Conservation (phyloP, 2,113 vertebrate genomes). For the Syrrhaptes paradoxus region DNA sequence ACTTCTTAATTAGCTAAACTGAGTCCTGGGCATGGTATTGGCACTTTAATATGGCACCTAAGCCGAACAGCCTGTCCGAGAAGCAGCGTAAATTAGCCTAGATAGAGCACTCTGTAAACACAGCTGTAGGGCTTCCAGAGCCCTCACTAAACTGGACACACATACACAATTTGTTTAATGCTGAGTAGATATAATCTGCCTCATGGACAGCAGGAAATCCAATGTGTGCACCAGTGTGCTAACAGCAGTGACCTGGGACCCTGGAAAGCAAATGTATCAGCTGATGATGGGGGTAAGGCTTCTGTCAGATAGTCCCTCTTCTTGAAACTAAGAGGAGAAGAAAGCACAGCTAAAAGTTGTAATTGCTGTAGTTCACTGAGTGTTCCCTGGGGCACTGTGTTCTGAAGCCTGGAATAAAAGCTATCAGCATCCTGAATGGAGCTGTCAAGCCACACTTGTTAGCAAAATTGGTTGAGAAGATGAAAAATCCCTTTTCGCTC, state of each 20-base stretch:
- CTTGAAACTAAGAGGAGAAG: not conserved
- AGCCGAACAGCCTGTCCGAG: not conserved
- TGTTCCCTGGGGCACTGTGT: constrained; percentile 28
- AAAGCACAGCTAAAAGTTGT: constrained; percentile 13
- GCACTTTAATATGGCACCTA: not conserved
- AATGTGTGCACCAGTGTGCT: fast-evolving
- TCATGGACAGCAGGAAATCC: not conserved
- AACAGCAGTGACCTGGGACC: not conserved
- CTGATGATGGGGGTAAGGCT: not conserved
- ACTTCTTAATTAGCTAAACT: not conserved
- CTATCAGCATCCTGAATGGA: constrained; percentile 46
- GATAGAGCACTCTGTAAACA: not conserved
- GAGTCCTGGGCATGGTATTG: not conserved
- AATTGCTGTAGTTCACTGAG: constrained; percentile 19
- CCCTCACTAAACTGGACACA: not conserved
- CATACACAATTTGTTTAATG: not conserved
- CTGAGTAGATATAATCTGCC: not conserved
- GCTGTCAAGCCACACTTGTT: constrained; percentile 50
- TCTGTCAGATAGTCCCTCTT: not conserved
- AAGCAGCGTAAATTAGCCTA: not conserved
- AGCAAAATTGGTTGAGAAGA: constrained; percentile 43
- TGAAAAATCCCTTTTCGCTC: constrained; percentile 42
- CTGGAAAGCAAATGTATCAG: not conserved
- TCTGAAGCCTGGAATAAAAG: constrained; percentile 38
- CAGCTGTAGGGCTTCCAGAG: not conserved